Percentiles rank a stretch among this genome's conserved stretches.
phyloP scores from a whole-genome alignment of 2,888 invertebrate genomes.

The Venusia cambrica region DNA sequence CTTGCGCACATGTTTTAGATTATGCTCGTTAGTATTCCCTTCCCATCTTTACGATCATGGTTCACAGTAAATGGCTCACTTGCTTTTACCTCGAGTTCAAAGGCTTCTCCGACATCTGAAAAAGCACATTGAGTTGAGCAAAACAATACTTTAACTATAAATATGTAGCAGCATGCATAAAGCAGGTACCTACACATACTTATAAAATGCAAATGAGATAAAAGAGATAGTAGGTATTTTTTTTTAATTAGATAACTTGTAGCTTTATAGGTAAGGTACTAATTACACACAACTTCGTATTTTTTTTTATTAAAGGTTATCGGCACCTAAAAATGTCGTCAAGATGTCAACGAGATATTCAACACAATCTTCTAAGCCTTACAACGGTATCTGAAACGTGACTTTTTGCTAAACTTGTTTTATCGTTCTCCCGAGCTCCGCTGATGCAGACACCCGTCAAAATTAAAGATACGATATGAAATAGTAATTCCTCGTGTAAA shows the following conservation, averaged over 20 bases:
- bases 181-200: too few species aligned
- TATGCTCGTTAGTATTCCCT: conserved; percentile 24
- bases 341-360: conserved; percentile 1
- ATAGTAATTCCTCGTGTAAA: too few species aligned
- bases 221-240: too few species aligned
- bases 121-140: too few species aligned
- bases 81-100: too few species aligned
- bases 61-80: conserved; percentile 1
- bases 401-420: conserved; percentile 40
- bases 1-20: conserved; percentile 49
- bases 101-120: too few species aligned
- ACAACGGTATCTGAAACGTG: conserved; percentile 51
- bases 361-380: conserved; percentile 27
- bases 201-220: too few species aligned
- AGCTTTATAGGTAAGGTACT: conserved; percentile 9
- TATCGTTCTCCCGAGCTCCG: conserved; percentile 32
- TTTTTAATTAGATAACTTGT: too few species aligned
- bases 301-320: too few species aligned
- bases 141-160: too few species aligned
- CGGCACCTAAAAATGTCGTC: conserved; percentile 6
- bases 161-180: too few species aligned
- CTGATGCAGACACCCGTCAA: conserved; percentile 21
- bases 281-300: too few species aligned
- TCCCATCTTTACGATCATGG: conserved; percentile 7
- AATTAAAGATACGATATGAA: conserved; percentile 13